Base-by-base conservation (phyloP, 2,113 vertebrate species). In the Podiceps cristatus region DNA sequence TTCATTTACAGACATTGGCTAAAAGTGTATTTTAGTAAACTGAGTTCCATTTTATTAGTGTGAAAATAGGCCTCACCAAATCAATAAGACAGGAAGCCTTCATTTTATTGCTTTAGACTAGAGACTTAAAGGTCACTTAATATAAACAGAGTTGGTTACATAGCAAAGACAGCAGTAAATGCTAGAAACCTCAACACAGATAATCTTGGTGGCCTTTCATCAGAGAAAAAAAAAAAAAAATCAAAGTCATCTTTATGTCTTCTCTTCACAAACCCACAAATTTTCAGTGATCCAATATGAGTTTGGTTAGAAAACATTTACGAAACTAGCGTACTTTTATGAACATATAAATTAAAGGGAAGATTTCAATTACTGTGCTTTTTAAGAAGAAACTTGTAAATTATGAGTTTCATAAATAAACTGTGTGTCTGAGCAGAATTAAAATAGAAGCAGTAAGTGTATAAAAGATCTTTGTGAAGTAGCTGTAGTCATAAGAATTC, bases 1-100 rank as follows among this genome's bases (percentile, higher is more conserved):
- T 97, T 98, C 97, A 97, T 97, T 97, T 90, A 95, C 52, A 97
- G 90, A 94, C 95, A 93, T 93, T 88, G 75, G 50, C 35, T 92
- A 94, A 96, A 96, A 97, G 95, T 96, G 69, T 95, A 98, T 98
- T 98, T 99, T 98, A 98, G 99, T 98, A 98, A 98, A 98, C 91
- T 18, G 40, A 58, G 78, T 95, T 98, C 98, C 89, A 97, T 98
- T 98, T 98, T 98, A 98, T 98, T 99, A 98, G 96, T 95, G 96
- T 96, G 97, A 98, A 98, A 96, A 97, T 97, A 96, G 94, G 96
- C 66, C 85, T 96, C 89, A 83, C 78, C 93, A 95, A 97, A 98
- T 99, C 98, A 96, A 98, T 98, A 98, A 94, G 58, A 97, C 91
- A 97, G 93, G 97, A 98, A 98, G 88, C 93, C 98, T 98, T 98